These are phyloP conservation scores for Alosa alosa DNA, from an alignment of 2,113 vertebrate genomes.

Conservation along the genomic window DNA sequence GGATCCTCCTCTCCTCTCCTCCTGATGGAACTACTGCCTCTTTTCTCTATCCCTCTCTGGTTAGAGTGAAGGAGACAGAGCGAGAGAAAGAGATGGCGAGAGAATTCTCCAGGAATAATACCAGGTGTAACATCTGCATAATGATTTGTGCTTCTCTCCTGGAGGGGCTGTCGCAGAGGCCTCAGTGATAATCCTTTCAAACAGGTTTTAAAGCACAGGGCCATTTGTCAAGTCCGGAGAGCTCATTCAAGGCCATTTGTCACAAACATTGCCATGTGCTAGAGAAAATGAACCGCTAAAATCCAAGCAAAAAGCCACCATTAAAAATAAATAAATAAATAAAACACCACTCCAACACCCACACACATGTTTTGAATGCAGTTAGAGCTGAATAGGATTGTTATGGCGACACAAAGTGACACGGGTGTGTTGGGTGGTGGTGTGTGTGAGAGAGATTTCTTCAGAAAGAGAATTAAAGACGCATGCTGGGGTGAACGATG, in stretches of 20 bases:
- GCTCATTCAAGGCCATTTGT: constrained; percentile 41
- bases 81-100: background rate
- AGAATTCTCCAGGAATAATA: constrained; percentile 55
- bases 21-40: background rate
- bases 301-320: constrained; percentile 1
- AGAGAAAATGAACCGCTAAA: constrained; percentile 18
- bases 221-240: constrained; percentile 40
- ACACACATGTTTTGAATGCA: background rate
- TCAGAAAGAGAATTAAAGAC: background rate
- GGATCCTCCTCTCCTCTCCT: background rate
- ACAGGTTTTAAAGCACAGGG: constrained; percentile 42
- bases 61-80: background rate
- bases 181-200: constrained; percentile 46
- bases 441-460: background rate
- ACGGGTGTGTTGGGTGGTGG: background rate
- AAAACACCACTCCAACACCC: background rate
- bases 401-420: background rate
- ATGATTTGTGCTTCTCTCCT: constrained; percentile 43
- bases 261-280: constrained; percentile 34
- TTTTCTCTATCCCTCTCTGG: background rate
- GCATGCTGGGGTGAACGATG: background rate
- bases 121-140: constrained; percentile 46
- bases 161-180: constrained; percentile 39
- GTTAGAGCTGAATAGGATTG: background rate
- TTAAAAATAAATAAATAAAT: background rate